Percentiles rank a stretch among this genome's conserved stretches.
These are phyloP conservation scores for Nothoprocta pentlandii DNA, from an alignment of 2,113 vertebrate species.

Conservation along the genomic window DNA sequence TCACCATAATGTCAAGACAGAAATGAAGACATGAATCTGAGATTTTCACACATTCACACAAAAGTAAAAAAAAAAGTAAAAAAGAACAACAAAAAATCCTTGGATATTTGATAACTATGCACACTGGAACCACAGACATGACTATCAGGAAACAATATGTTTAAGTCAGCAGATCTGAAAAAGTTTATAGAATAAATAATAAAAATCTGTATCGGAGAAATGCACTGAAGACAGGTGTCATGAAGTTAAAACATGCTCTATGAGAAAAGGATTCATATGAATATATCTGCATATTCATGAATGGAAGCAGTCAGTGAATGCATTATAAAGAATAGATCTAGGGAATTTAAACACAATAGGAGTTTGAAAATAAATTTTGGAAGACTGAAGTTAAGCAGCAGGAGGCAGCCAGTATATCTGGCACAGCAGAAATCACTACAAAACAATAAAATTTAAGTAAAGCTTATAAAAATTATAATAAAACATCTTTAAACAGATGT, in stretches of 20 bases:
- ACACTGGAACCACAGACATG: neutral
- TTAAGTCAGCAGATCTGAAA: neutral
- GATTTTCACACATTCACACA: neutral
- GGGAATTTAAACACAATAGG: neutral
- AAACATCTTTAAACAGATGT: constrained; percentile 5
- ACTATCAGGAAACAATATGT: neutral
- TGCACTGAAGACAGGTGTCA: neutral
- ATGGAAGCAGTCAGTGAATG: neutral
- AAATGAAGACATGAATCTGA: neutral
- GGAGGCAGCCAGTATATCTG: neutral
- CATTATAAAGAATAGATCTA: neutral
- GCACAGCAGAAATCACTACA: neutral
- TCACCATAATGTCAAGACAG: neutral
- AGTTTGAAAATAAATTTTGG: constrained; percentile 1
- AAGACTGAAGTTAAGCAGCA: neutral
- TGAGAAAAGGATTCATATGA: neutral
- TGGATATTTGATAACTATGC: neutral
- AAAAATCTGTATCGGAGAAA: neutral
- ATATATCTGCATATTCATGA: neutral
- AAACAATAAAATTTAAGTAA: constrained; percentile 21
- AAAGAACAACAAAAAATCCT: neutral
- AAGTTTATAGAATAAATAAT: neutral
- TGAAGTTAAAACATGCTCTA: neutral
- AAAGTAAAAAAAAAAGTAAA: neutral
- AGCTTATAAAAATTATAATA: neutral